A percentile compares a stretch with the other conserved stretches of the same genome.
phyloP scores from a whole-genome alignment of 92 coral and sea anemone species.

The Nematostella vectensis region DNA sequence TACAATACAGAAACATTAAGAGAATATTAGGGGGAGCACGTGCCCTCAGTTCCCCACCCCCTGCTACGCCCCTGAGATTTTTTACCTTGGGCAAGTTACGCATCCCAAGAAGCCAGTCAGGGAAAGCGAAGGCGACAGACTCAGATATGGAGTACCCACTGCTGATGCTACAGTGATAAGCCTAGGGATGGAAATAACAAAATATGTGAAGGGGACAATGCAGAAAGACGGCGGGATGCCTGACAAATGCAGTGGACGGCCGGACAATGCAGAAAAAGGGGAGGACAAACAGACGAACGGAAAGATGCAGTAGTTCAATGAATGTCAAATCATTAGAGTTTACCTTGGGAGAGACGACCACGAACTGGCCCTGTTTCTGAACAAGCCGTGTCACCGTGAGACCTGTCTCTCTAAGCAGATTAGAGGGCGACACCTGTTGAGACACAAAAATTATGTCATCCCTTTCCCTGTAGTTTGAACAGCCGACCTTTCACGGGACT shows the following conservation, averaged over 20 bases:
- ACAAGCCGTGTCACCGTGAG: conserved; percentile 63
- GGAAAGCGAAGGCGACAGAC: conserved; percentile 69
- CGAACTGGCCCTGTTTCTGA: conserved; percentile 91
- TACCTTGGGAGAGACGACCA: conserved; percentile 81
- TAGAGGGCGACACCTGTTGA: conserved; percentile 59
- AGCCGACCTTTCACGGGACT: too few species aligned
- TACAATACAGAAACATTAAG: too few species aligned
- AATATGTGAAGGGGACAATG: too few species aligned
- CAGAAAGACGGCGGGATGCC: too few species aligned
- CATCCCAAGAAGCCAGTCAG: conserved; percentile 45
- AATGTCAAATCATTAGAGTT: background rate
- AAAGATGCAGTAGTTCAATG: background rate
- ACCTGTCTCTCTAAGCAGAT: conserved; percentile 45
- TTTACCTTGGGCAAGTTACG: conserved; percentile 37
- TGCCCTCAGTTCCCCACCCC: too few species aligned
- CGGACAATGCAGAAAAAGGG: too few species aligned
- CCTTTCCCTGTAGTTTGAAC: too few species aligned
- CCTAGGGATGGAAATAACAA: conserved; percentile 22
- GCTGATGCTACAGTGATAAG: conserved; percentile 56
- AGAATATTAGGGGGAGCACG: too few species aligned
- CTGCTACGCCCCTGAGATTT: background rate
- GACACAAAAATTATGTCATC: too few species aligned
- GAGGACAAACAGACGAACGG: background rate
- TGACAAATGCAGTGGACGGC: too few species aligned
- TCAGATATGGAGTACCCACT: conserved; percentile 85